These are phyloP conservation scores for Platanista minor DNA, from an alignment of 2,113 vertebrate genomes.

Conservation along the genomic window DNA sequence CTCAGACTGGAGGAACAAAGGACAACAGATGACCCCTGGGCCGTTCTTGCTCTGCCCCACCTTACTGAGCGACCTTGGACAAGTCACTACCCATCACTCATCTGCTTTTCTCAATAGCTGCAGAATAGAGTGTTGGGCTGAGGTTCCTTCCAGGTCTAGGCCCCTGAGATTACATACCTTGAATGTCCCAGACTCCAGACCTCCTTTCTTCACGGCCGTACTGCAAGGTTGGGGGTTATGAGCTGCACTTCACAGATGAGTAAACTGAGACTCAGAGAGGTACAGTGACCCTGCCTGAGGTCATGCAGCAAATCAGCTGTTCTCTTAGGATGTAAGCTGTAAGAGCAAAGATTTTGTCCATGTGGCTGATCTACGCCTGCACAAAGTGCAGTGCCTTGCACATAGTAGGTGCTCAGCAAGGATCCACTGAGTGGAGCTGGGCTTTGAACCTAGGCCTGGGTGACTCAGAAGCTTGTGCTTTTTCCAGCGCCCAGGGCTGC, in stretches of 20 bases:
- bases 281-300: background rate
- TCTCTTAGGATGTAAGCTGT: background rate
- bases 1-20: background rate
- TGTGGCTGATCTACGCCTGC: background rate
- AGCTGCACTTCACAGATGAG: background rate
- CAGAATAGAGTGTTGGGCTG: background rate
- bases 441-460: background rate
- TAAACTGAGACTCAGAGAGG: background rate
- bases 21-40: background rate
- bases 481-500: background rate
- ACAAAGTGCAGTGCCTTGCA: background rate
- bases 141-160: background rate
- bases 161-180: background rate
- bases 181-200: background rate
- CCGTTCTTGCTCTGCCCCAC: background rate
- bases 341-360: background rate
- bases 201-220: background rate
- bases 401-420: background rate
- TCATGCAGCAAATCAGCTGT: background rate
- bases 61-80: background rate
- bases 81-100: background rate
- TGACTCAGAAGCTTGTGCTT: too few species aligned
- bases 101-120: background rate
- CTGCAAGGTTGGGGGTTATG: background rate
- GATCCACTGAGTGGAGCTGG: background rate